These are phyloP conservation scores for Blastobasis adustella DNA, from an alignment of 2,888 invertebrate genomes.

Conservation along the genomic window DNA sequence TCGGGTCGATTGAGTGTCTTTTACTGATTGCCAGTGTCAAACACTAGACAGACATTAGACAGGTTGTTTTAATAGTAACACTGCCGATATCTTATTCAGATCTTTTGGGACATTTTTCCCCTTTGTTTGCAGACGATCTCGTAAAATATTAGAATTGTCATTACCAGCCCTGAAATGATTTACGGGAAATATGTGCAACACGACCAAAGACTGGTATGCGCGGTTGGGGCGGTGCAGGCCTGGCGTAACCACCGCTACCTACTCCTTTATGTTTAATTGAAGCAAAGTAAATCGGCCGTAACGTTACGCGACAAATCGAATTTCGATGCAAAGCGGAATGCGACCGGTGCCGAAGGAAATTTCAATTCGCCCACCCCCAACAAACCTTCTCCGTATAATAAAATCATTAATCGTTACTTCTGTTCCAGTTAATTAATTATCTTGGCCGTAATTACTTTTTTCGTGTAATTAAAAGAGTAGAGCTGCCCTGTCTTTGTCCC, in stretches of 20 bases:
- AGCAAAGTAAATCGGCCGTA: slow-evolving; percentile 52
- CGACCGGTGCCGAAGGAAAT: slow-evolving; percentile 52
- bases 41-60: too few relatives aligned
- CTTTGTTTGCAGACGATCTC: too few relatives aligned
- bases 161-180: too few relatives aligned
- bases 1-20: too few relatives aligned
- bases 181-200: too few relatives aligned
- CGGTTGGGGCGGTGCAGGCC: too few relatives aligned
- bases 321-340: slow-evolving; percentile 52
- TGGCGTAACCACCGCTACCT: not conserved
- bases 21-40: too few relatives aligned
- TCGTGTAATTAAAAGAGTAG: slow-evolving; percentile 76
- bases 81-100: too few relatives aligned
- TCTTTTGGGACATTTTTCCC: too few relatives aligned
- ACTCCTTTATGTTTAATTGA: slow-evolving; percentile 48
- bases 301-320: slow-evolving; percentile 49
- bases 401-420: slow-evolving; percentile 76
- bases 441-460: slow-evolving; percentile 74
- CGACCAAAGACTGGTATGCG: too few relatives aligned
- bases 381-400: slow-evolving; percentile 71
- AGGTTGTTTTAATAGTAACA: too few relatives aligned
- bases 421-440: slow-evolving; percentile 76
- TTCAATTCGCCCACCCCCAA: slow-evolving; percentile 58
- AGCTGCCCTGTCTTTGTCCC: slow-evolving; percentile 73
- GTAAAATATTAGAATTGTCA: too few relatives aligned